Base-by-base conservation (phyloP, 2,888 invertebrate genomes). In the Drosophila paracracens region DNA sequence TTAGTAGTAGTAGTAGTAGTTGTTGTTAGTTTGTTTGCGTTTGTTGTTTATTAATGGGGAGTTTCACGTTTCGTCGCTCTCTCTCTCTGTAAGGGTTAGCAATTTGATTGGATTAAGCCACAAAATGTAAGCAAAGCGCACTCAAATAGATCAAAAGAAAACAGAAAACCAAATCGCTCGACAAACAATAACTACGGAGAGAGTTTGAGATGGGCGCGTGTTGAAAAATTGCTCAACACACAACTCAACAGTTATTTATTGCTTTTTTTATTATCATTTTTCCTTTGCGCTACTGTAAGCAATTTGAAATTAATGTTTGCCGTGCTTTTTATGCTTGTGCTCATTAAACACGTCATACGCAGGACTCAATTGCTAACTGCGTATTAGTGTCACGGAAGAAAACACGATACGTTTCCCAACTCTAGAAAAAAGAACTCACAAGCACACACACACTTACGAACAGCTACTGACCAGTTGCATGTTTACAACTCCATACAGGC, bases 41-140 rank as follows among this genome's bases (percentile, higher is more conserved):
- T 60, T 69, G 64, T 74, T 82, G 73, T 80, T 81, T 80, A 72
- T 81, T 80, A 72, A 80, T 80, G 38, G 71, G 38, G 46, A 16
- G 73, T 63, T 70, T 67, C 65, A 63, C 60, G 66, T 60, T 73
- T 59, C 50, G 68, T 67, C 57, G 70, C 82, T 25, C 46, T 46
- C 46, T 38, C 18, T 72, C 74, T 76, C 78, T 85, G 80, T 74
- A 85, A 78, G 76, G 65, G 81, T 74, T 85, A 73, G 75, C 77
- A 79, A 80, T 77, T 82, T 76, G 78, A 83, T 85, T 84, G 84
- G 85, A 80, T 87, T 87, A 87, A 73, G 75, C 74, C 62, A 71
- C 64, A 77, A 68, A 66, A 54, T 59, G 76, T 70, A 60, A 76
- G 74, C 70, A 61, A 53, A 67, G 67, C 54, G 35, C 43, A 60